Evolutionary conservation across 2,888 invertebrate species (phyloP), one percentile per base, ranked within the genome.

Genomic region (Cryptops parisi): DNA sequence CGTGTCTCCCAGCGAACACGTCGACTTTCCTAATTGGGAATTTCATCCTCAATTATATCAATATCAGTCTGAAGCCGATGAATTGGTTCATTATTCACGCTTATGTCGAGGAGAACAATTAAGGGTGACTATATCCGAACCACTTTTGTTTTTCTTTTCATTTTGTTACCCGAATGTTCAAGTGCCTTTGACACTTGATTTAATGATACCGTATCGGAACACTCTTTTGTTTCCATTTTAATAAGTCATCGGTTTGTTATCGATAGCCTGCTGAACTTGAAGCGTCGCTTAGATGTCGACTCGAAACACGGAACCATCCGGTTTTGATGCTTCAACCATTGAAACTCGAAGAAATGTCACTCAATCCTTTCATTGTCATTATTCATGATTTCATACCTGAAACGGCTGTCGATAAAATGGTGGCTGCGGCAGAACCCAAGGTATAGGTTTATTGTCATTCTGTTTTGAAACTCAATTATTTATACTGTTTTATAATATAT

Each of bases 71-170:
- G 64, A 65, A 50, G 63, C 63, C 47, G 65, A 64, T 47, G 66
- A 67, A 45, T 61, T 60, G 24, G 60, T 62, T 21, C 63, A 64
- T 50, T 66, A 64, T 54, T 58, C 60, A 44, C 57, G 64, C 15
- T 58, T 67, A 1, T 67, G 67, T 55, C 55, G 66, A 24, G 67
- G 67, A 47, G 67, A 67, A 59, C 60, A 59, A 24, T 56, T 65
- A 12, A 53, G 62, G 56, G 66, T 66, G 57, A 58, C 58, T 50
- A 24, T 24, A 33, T 41, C 12, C 9, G 38, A 33, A n/a, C n/a
- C n/a, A n/a, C n/a, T n/a, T n/a, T n/a, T n/a, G n/a, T n/a, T n/a
- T n/a, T n/a, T n/a, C n/a, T n/a, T n/a, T n/a, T n/a, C n/a, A n/a
- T n/a, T n/a, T n/a, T n/a, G n/a, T n/a, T n/a, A n/a, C n/a, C n/a